These are phyloP conservation scores for Anser cygnoides DNA, from an alignment of 2,113 vertebrate species.

Conservation along the genomic window DNA sequence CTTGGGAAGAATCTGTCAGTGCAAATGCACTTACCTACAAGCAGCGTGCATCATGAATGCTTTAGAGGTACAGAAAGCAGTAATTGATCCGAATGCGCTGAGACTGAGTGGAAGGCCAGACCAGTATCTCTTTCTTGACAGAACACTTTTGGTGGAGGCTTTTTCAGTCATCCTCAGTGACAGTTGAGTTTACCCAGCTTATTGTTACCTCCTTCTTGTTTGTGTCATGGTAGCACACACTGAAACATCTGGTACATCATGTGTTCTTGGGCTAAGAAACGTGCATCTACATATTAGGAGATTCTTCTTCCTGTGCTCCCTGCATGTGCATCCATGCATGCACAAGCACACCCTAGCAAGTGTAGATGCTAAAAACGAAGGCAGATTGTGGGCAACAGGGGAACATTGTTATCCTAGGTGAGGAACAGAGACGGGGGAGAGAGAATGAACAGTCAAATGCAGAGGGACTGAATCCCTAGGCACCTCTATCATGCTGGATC, in stretches of 20 bases:
- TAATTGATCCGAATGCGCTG: background rate
- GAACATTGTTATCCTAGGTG: background rate
- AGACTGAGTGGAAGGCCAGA: background rate
- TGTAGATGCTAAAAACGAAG: background rate
- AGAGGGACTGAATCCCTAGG: background rate
- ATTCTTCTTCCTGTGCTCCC: background rate
- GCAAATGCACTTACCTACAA: background rate
- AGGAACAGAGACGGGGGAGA: background rate
- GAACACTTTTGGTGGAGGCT: accelerated
- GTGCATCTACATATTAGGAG: background rate
- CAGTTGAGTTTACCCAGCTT: background rate
- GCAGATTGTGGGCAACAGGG: background rate
- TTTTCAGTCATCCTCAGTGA: background rate
- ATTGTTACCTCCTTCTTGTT: background rate
- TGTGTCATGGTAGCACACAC: background rate
- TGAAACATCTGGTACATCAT: background rate
- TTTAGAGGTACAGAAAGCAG: background rate
- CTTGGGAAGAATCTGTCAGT: background rate
- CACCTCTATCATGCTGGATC: background rate
- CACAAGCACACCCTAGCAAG: background rate
- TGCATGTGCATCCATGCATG: background rate
- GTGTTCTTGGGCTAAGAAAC: background rate
- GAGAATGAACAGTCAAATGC: background rate
- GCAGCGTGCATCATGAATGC: background rate
- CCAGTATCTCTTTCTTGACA: background rate